A percentile compares a stretch with the other conserved stretches of the same genome.
These are phyloP conservation scores for Diceros bicornis DNA, from an alignment of 2,797 vertebrate species.

Conservation along the genomic window DNA sequence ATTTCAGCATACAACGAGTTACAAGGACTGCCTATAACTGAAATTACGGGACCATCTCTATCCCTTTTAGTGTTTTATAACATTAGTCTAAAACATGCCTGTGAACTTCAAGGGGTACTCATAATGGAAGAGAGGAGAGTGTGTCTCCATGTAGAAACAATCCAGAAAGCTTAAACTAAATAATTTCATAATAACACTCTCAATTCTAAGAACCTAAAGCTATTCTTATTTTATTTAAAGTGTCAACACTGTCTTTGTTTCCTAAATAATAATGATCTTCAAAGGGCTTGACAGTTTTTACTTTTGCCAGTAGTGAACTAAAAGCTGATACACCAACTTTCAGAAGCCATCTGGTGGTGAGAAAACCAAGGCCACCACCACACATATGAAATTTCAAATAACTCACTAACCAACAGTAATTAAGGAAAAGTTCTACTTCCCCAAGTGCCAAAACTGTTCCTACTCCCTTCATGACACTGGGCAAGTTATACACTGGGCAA, in stretches of 20 bases:
- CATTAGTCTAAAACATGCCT: not conserved
- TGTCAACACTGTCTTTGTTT: conserved; percentile 18
- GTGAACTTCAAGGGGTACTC: conserved; percentile 36
- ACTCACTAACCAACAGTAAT: not conserved
- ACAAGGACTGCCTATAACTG: not conserved
- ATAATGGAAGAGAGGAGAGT: not conserved
- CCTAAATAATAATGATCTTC: conserved; percentile 24
- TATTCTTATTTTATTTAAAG: conserved; percentile 7
- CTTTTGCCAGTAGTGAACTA: not conserved
- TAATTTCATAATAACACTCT: conserved; percentile 41
- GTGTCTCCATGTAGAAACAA: not conserved
- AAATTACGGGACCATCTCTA: not conserved
- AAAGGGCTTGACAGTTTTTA: not conserved
- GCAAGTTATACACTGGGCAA: too few relatives aligned
- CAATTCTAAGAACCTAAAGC: conserved; percentile 12
- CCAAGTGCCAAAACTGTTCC: not conserved
- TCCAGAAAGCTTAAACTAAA: not conserved
- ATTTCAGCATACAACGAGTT: not conserved
- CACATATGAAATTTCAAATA: conserved; percentile 7
- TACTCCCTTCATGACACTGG: not conserved
- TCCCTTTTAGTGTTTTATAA: not conserved
- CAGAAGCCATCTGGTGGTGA: not conserved
- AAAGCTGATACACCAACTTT: not conserved
- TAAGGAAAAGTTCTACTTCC: conserved; percentile 7
- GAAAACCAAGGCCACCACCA: conserved; percentile 28